Base-by-base conservation (phyloP, 1,140 invertebrate genomes). In the Diabrotica virgifera region DNA sequence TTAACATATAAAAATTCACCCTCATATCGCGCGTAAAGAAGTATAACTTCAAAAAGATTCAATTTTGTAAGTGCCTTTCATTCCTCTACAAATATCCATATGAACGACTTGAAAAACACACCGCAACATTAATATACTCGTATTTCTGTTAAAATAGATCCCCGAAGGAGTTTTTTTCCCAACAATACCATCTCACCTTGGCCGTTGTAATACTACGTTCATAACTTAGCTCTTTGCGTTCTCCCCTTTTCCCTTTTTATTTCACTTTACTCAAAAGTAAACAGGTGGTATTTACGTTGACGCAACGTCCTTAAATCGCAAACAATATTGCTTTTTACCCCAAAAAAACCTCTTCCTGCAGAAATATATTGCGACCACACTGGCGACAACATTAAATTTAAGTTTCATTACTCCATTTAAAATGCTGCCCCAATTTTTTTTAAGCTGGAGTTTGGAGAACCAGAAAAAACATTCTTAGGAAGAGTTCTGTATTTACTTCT, bases 221-320 rank as follows among this genome's bases (percentile, higher is more conserved):
- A 46, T 46, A 46, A n/a, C 8, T 46, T 46, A 46, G n/a, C 8
- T 8, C n/a, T 46, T 8, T 10, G n/a, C 40, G n/a, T 46, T 46
- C n/a, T 46, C 40, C 8, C 40, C 40, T 46, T 46, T 46, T 46
- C 40, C n/a, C 40, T 46, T n/a, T 46, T 46, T 46, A 46, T 46
- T 46, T 46, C 40, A 46, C 40, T 46, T 46, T 46, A 46, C 40
- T 46, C 40, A 46, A 46, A 46, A 46, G 40, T 46, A n/a, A 46
- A 46, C 40, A 46, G 40, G 40, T 46, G 40, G 40, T 5, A 46
- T 46, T 46, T 46, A 46, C 40, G 40, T 10, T 46, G 40, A 46
- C 40, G 40, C n/a, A 8, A n/a, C 8, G 40, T 6, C 4, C n/a
- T 46, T 10, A 46, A 46, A 8, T n/a, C n/a, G n/a, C 40, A 46